Evolutionary conservation across 2,888 invertebrate genomes (phyloP), one percentile per base, ranked within the genome.

Genomic region (Tenodera sinensis): DNA sequence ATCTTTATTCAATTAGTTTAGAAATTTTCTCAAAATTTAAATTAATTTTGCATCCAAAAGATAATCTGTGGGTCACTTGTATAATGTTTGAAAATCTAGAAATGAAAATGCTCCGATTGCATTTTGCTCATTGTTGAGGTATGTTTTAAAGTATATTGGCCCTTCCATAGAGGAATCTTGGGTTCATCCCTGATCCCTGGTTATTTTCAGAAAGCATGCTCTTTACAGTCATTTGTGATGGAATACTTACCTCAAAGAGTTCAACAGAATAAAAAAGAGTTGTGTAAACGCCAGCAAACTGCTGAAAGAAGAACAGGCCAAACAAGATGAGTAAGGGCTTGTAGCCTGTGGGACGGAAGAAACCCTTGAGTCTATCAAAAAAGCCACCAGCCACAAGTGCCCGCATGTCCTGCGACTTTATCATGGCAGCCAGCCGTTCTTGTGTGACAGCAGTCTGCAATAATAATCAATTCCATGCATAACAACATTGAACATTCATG

Each of bases 211-310:
- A 12, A 42, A 42, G 1, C 2, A 12, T 12, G 1, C 12, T 12
- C 12, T 12, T 42, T 42, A 42, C 42, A 42, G 42, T 12, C 12
- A 42, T 6, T 42, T 42, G 12, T 42, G 42, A 83, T 83, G 25
- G 3, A 86, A 84, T 85, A 91, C 92, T 92, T 92, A 95, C 95
- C 92, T 94, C 92, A 91, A 95, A 95, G 92, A 95, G 95, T 25
- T 94, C 94, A 34, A 95, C 95, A 0, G 95, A 95, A 91, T 95
- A 95, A 92, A 95, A 95, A 1, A 95, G 92, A 0, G 95, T 95
- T 12, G 95, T 94, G 91, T 95, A 95, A 90, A 95, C 95, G 83
- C 95, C 95, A 34, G 95, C 94, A 91, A 95, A 95, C 91, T 95
- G 95, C 92, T 95, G 95, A 91, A 95, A 94, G 84, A 94, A 92